Evolutionary conservation across 2,113 vertebrate species (phyloP), one percentile per base, ranked within the genome.

Genomic region (Peromyscus californicus): DNA sequence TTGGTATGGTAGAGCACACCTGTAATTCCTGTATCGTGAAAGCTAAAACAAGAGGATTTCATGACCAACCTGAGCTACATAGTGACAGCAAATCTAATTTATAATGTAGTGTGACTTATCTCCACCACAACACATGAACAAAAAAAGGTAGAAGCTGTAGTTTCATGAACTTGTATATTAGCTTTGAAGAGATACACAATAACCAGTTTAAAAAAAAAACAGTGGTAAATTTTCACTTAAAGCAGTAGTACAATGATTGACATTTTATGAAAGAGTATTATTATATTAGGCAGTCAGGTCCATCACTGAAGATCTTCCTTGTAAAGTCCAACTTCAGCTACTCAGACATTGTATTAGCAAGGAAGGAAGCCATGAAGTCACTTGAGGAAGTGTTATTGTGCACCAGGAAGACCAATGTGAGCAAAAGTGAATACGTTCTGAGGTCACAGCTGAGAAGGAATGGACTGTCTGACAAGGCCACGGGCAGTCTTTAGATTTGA

Each of bases 391-490:
- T 19, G 10, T 3, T 65, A 31, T 7, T 29, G 0, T 13, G 4
- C 26, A 8, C 45, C 29, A 16, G 8, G 5, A 3, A 75, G 65
- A 19, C 42, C 36, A 61, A 0, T 24, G 17, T 21, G 21, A 74
- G 21, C 15, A 22, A 57, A 86, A 54, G 11, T 42, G 67, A 88
- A 67, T 3, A 15, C 8, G 16, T 7, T 22, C 1, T 17, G 9
- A 51, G 5, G 12, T 59, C 2, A 86, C 10, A 12, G 48, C 67
- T 75, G 21, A 72, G 15, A 78, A 10, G 33, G 7, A 24, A 0
- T 15, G 4, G 19, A 91, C 0, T 0, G 5, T 1, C 24, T 19
- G 19, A 3, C 1, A 3, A 72, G 76, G 10, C 7, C 13, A 45
- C 42, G 22, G 42, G 82, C 17, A 3, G n/a, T 36, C n/a, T 70